Conservation (phyloP, 2,888 invertebrate genomes). For the Lepidonotus clava region DNA sequence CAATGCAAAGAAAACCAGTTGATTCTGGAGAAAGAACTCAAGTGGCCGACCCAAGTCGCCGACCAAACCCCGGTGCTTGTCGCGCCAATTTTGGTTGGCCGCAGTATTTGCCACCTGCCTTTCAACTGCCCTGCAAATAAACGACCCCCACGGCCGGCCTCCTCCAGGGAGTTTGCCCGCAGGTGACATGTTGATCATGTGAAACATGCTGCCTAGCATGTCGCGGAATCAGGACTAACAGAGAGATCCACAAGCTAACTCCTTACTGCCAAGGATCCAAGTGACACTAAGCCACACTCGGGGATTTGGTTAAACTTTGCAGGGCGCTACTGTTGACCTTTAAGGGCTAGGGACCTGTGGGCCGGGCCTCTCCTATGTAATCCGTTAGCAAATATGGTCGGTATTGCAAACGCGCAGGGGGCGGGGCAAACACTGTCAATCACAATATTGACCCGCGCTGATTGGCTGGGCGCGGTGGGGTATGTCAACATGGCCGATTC, state of each 20-base stretch:
- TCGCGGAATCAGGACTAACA: background rate
- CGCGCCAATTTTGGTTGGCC: no score
- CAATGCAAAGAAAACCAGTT: no score
- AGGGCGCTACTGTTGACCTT: no score
- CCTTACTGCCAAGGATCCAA: slow-evolving; percentile 11
- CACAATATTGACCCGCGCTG: slow-evolving; percentile 27
- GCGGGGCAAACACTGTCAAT: slow-evolving; percentile 43
- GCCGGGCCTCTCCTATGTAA: background rate
- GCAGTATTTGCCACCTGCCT: no score
- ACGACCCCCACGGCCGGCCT: no score
- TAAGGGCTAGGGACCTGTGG: no score
- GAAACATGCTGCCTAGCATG: background rate
- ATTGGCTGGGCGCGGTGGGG: background rate
- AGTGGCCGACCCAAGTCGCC: no score
- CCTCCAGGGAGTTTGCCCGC: background rate
- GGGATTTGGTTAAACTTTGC: no score
- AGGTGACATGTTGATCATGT: background rate
- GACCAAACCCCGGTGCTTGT: no score
- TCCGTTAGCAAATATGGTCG: background rate
- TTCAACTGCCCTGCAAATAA: background rate
- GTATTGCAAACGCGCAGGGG: background rate
- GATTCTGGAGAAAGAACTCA: no score
- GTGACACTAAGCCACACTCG: background rate
- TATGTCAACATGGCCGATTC: background rate
- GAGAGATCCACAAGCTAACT: background rate